These are phyloP conservation scores for Otis tarda DNA, from an alignment of 2,113 vertebrate species.

Conservation along the genomic window DNA sequence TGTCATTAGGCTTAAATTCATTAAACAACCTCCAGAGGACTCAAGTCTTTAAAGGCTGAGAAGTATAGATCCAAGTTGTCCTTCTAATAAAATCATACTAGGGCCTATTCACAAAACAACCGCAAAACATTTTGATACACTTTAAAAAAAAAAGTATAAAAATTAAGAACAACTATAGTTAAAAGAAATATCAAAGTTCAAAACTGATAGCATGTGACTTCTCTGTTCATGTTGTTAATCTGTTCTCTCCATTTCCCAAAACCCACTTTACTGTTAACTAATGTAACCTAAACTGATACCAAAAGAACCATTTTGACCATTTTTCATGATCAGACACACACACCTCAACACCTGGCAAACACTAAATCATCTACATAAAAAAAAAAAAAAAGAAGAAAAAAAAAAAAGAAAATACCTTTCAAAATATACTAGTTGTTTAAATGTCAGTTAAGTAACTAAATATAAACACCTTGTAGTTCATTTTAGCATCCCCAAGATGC, in stretches of 20 bases:
- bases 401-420: neutral
- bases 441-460: neutral
- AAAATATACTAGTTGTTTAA: neutral
- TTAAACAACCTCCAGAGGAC: neutral
- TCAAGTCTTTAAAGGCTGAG: neutral
- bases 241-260: neutral
- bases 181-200: neutral
- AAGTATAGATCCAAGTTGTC: neutral
- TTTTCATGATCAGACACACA: neutral
- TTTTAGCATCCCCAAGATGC: neutral
- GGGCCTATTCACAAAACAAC: neutral
- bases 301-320: neutral
- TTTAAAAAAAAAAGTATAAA: neutral
- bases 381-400: too few relatives aligned
- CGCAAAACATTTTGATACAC: neutral
- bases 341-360: neutral
- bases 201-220: neutral
- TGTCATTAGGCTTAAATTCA: neutral
- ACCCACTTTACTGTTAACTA: neutral
- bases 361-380: neutral
- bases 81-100: neutral
- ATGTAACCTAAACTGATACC: neutral
- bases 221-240: neutral
- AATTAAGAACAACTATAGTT: neutral
- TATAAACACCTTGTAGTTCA: neutral